Conservation (phyloP, 2,113 vertebrate genomes). For the Anarrhichthys ocellatus region DNA sequence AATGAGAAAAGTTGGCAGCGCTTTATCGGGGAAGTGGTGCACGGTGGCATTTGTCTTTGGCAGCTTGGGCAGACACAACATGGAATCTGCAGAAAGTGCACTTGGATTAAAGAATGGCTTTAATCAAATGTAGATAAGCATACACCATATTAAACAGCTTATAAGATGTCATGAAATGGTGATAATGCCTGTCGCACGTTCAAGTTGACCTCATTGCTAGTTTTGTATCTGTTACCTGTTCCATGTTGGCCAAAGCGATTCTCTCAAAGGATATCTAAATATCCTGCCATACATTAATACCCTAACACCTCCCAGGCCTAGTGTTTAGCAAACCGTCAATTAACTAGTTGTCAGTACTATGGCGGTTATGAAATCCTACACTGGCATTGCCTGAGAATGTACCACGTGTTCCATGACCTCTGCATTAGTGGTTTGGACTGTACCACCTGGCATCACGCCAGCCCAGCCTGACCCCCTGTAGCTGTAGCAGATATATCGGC, state of each 20-base stretch:
- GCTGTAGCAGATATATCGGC: conserved; percentile 52
- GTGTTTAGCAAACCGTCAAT: not conserved
- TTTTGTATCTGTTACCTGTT: not conserved
- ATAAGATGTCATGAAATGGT: not conserved
- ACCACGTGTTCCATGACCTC: conserved; percentile 35
- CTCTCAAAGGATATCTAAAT: too few species aligned
- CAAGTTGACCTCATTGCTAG: not conserved
- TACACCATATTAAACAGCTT: not conserved
- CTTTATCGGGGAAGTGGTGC: conserved; percentile 27
- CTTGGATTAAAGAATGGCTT: not conserved
- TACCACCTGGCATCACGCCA: conserved; percentile 59
- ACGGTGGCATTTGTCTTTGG: conserved; percentile 28
- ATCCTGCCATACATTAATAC: not conserved
- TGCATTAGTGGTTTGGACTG: conserved; percentile 30
- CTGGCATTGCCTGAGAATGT: conserved; percentile 10
- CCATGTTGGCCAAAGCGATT: not conserved
- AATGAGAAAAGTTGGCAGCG: conserved; percentile 44
- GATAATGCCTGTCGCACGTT: not conserved
- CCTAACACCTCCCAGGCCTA: not conserved
- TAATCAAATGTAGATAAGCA: not conserved
- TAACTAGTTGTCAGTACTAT: not conserved
- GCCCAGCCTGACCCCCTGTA: conserved; percentile 41
- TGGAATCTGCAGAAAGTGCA: conserved; percentile 12
- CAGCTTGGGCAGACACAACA: conserved; percentile 23
- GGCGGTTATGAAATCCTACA: not conserved